Evolutionary conservation across 2,113 vertebrate genomes (phyloP), one percentile per base, ranked within the genome.

Genomic region (Colossoma macropomum): DNA sequence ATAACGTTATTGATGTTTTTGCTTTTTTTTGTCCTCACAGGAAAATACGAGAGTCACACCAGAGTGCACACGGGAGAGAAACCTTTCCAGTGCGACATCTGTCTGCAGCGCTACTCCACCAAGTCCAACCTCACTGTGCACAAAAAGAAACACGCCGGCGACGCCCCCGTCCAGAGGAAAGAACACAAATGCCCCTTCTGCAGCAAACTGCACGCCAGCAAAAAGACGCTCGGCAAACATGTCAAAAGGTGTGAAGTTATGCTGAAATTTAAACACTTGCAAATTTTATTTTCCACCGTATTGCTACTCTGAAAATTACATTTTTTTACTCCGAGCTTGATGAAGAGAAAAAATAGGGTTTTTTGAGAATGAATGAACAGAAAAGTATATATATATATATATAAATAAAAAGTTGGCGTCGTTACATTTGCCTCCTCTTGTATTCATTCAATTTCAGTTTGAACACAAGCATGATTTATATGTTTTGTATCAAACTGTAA

Each of bases 111-210:
- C 82, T 99, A 99, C 91, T 99, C 98, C 16, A 99, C 98, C 10
- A 99, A 99, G 91, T 99, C 97, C 76, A 99, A 99, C 93, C 94
- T 99, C 89, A 98, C 96, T 0, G 96, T 97, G 23, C 98, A 99
- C 94, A 97, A 95, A 87, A 99, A 98, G 92, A 97, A 97, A 77
- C 98, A 99, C 86, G 90, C 92, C 63, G 92, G 87, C n/a, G 94
- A 97, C 23, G 91, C 93, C 0, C 95, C 96, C 30, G 95, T 97
- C 86, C 96, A 95, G 87, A 96, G 95, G 90, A 99, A 99, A 91
- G 97, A 99, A 34, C 97, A 99, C 94, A 97, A 97, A 84, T 99
- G 98, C 89, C 96, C 96, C 48, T 96, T 96, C 82, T 99, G 98
- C 90, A 97, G 94, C 88, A 99, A 98, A 88, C 95, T 98, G 7